Evolutionary conservation across 2,888 invertebrate genomes (phyloP).

Genomic region (Diabrotica balteata): DNA sequence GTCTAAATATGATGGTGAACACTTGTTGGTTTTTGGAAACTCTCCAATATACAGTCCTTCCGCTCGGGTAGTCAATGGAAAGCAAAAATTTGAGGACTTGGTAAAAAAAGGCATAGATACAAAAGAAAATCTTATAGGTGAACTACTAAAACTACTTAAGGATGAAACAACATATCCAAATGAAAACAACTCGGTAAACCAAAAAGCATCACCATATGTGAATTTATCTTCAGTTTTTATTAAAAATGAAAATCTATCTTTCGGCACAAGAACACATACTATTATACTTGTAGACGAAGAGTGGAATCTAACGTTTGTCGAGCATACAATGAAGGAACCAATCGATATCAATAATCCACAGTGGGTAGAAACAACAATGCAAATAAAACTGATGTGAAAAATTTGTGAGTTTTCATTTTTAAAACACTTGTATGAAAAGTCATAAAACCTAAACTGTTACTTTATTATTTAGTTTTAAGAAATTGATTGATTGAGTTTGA

Average conservation of each 20-base stretch:
- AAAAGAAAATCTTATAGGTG: constrained; percentile 62
- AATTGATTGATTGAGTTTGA: too few relatives aligned
- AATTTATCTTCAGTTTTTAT: constrained; percentile 66
- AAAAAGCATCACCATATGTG: constrained; percentile 61
- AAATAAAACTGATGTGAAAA: too few relatives aligned
- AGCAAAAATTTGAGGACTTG: constrained; percentile 65
- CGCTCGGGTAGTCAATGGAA: constrained; percentile 72
- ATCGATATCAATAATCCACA: constrained; percentile 49
- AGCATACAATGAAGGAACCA: constrained; percentile 66
- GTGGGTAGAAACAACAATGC: constrained; percentile 46
- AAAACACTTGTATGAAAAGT: too few relatives aligned
- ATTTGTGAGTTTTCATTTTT: too few relatives aligned
- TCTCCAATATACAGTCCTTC: constrained; percentile 69
- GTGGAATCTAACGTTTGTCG: constrained; percentile 69
- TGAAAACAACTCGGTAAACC: constrained; percentile 71
- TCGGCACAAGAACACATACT: constrained; percentile 74
- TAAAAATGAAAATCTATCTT: constrained; percentile 32
- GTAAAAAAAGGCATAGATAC: constrained; percentile 59
- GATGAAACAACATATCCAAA: constrained; percentile 70
- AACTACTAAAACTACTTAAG: constrained; percentile 68
- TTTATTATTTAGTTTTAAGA: too few relatives aligned
- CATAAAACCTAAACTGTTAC: too few relatives aligned
- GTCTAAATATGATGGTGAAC: constrained; percentile 56
- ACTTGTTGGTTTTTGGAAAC: constrained; percentile 74
- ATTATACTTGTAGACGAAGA: constrained; percentile 70